Evolutionary conservation across 2,113 vertebrate genomes (phyloP).

Genomic region (Coryphaenoides rupestris): DNA sequence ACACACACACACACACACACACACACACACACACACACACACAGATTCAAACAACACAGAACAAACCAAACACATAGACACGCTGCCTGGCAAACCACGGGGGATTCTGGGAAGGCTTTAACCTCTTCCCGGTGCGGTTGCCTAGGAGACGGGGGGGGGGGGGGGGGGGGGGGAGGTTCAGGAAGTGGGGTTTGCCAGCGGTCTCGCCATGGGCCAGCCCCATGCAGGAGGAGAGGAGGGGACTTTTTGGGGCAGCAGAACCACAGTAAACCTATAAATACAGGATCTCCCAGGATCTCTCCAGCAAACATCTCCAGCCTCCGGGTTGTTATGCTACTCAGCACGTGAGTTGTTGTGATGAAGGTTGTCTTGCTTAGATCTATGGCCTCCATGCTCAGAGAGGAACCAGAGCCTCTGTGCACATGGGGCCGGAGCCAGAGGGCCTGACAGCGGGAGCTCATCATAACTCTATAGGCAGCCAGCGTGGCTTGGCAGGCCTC

Average conservation of each 20-base stretch:
- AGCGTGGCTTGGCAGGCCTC: conserved; percentile 2
- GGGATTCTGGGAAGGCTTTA: conserved; percentile 52
- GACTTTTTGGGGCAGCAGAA: conserved; percentile 34
- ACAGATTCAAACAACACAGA: too few relatives aligned
- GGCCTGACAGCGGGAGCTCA: background rate
- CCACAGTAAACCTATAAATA: too few relatives aligned
- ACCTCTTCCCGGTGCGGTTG: conserved; percentile 47
- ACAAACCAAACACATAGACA: background rate
- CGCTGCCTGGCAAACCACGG: conserved; percentile 9
- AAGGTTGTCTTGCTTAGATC: too few relatives aligned
- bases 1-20: conserved; percentile 2
- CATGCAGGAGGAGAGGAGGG: conserved; percentile 2
- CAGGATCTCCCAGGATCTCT: too few relatives aligned
- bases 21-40: conserved; percentile 7
- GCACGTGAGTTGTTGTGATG: too few relatives aligned
- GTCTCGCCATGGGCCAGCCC: conserved; percentile 34
- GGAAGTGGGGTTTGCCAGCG: conserved; percentile 53
- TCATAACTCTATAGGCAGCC: background rate
- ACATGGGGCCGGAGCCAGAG: too few relatives aligned
- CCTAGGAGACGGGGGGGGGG: conserved; percentile 34
- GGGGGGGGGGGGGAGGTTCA: conserved; percentile 43
- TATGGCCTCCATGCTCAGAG: too few relatives aligned
- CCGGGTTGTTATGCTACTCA: too few relatives aligned
- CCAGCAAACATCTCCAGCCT: too few relatives aligned
- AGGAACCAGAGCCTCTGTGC: too few relatives aligned